These are phyloP conservation scores for Zalophus californianus DNA, from an alignment of 2,797 vertebrate species.

Conservation along the genomic window DNA sequence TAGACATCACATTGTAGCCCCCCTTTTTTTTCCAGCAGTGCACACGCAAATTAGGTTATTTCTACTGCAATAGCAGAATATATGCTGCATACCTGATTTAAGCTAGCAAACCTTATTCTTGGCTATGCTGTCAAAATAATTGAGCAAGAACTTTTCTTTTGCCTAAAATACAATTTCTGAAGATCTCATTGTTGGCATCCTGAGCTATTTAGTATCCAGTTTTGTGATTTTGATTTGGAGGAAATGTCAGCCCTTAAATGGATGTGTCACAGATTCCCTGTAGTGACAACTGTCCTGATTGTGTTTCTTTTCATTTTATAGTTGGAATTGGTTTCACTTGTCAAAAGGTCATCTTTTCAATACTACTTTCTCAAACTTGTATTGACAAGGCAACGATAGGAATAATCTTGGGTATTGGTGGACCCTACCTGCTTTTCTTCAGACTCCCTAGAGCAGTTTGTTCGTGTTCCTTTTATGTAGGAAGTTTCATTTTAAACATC, in stretches of 20 bases:
- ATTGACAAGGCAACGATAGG: neutral
- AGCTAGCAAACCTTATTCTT: neutral
- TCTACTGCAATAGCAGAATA: constrained; percentile 48
- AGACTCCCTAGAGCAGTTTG: neutral
- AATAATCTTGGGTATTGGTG: neutral
- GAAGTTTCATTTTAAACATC: neutral
- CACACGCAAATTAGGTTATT: constrained; percentile 57
- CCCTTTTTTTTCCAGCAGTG: constrained; percentile 47
- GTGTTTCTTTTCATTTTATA: neutral
- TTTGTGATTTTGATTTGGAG: constrained; percentile 14
- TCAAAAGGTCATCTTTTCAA: neutral
- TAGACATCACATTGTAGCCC: neutral
- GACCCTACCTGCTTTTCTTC: neutral
- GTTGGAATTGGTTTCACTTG: neutral
- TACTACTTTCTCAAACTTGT: neutral
- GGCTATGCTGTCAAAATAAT: neutral
- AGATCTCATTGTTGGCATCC: neutral
- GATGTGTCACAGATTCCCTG: neutral
- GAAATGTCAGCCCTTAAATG: neutral
- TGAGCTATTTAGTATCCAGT: neutral
- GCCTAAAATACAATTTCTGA: constrained; percentile 33
- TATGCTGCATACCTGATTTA: constrained; percentile 17
- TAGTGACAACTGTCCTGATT: neutral
- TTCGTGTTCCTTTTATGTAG: neutral
- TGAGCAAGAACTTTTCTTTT: constrained; percentile 61